Evolutionary conservation across 2,888 invertebrate species (phyloP).

Genomic region (Drosophila meridiana): DNA sequence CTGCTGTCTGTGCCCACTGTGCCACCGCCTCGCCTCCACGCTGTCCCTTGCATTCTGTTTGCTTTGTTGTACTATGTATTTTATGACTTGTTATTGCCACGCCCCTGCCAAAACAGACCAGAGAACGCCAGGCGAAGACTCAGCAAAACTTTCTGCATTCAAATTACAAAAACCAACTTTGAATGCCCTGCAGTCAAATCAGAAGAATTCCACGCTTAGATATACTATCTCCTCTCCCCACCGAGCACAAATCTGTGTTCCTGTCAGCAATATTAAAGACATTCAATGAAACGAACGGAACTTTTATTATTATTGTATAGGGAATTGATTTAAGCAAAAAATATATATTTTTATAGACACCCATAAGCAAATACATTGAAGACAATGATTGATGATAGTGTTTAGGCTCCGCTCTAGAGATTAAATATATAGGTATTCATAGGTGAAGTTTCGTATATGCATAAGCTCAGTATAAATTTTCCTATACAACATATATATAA

Average conservation of each 20-base stretch:
- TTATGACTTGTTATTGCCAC: slow-evolving; percentile 66
- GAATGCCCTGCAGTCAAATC: slow-evolving; percentile 19
- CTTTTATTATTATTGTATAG: neutral
- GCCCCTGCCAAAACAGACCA: slow-evolving; percentile 9
- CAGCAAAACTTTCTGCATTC: slow-evolving; percentile 41
- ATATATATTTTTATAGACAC: neutral
- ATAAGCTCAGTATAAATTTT: neutral
- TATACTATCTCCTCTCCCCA: neutral
- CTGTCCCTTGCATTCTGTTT: slow-evolving; percentile 29
- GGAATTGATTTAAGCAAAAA: neutral
- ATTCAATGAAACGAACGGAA: neutral
- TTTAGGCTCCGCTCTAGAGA: neutral
- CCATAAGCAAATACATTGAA: neutral
- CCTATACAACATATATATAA: neutral
- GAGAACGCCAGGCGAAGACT: slow-evolving; percentile 1
- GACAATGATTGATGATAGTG: neutral
- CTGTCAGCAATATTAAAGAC: neutral
- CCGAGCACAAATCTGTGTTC: neutral
- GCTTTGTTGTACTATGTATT: slow-evolving; percentile 61
- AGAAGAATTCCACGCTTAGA: neutral
- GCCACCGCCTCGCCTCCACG: neutral
- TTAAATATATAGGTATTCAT: neutral
- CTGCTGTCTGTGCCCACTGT: slow-evolving; percentile 34
- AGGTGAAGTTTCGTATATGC: neutral
- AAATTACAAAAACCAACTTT: slow-evolving; percentile 52